phyloP scores from a whole-genome alignment of 2,888 invertebrate genomes.

The Lasius fuliginosus region DNA sequence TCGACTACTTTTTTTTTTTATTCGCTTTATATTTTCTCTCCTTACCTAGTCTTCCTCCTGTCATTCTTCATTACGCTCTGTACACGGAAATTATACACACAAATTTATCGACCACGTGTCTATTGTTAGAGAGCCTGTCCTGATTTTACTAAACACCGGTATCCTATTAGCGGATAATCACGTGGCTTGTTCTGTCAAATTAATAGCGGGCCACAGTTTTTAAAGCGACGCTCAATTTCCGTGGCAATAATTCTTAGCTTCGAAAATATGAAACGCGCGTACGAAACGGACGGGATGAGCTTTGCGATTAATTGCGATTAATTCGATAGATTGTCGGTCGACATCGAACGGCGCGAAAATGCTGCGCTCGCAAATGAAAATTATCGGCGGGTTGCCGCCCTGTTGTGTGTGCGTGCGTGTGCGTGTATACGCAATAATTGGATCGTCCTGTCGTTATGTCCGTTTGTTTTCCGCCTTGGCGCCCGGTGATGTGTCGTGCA shows the following conservation, averaged over 20 bases:
- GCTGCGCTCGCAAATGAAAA: conserved; percentile 56
- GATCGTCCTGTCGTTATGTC: conserved; percentile 59
- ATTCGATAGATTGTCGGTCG: conserved; percentile 36
- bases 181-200: background rate
- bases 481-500: conserved; percentile 14
- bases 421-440: conserved; percentile 41
- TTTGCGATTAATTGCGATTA: conserved; percentile 52
- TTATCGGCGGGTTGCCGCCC: conserved; percentile 39
- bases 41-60: background rate
- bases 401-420: background rate
- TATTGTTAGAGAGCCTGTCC: background rate
- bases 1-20: background rate
- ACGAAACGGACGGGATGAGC: conserved; percentile 9
- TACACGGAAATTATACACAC: background rate
- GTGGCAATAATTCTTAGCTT: background rate
- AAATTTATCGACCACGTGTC: conserved; percentile 29
- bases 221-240: background rate
- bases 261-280: background rate
- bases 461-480: conserved; percentile 55
- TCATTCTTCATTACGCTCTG: background rate
- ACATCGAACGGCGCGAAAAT: conserved; percentile 46
- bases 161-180: background rate
- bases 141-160: conserved; percentile 9
- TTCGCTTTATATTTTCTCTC: background rate
- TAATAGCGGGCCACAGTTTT: background rate